Conservation (phyloP, 2,113 vertebrate species). For the Falcunculus frontatus region DNA sequence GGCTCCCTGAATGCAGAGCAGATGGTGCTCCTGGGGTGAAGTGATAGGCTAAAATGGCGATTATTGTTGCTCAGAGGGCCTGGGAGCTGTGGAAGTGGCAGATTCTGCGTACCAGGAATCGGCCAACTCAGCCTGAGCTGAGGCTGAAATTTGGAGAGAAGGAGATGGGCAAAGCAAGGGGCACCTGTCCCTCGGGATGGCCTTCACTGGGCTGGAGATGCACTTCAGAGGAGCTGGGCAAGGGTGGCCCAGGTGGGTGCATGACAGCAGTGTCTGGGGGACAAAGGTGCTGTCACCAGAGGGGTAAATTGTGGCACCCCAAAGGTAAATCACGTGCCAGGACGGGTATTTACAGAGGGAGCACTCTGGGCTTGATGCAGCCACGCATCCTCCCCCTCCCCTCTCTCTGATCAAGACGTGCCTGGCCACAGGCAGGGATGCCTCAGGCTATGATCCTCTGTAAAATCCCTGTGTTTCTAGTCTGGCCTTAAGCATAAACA, state of each 20-base stretch:
- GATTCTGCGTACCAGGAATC: accelerated
- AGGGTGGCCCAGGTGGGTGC: not conserved
- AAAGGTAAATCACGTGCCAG: not conserved
- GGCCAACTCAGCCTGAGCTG: not conserved
- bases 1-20: not conserved
- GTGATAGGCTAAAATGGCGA: not conserved
- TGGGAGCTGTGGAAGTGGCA: accelerated
- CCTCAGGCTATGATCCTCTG: not conserved
- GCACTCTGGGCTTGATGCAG: not conserved
- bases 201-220: not conserved
- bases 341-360: not conserved
- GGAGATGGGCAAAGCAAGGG: not conserved
- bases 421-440: constrained; percentile 16
- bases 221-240: not conserved
- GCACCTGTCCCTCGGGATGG: not conserved
- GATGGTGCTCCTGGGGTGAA: not conserved
- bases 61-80: not conserved
- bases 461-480: not conserved
- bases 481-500: constrained; percentile 53
- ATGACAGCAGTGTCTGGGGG: accelerated
- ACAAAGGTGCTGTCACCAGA: not conserved
- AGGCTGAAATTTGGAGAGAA: not conserved
- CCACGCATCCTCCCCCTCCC: not conserved
- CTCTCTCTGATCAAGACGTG: not conserved
- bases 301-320: not conserved